Base-by-base conservation (phyloP, 2,888 invertebrate species). In the Drosophila kanekoi region DNA sequence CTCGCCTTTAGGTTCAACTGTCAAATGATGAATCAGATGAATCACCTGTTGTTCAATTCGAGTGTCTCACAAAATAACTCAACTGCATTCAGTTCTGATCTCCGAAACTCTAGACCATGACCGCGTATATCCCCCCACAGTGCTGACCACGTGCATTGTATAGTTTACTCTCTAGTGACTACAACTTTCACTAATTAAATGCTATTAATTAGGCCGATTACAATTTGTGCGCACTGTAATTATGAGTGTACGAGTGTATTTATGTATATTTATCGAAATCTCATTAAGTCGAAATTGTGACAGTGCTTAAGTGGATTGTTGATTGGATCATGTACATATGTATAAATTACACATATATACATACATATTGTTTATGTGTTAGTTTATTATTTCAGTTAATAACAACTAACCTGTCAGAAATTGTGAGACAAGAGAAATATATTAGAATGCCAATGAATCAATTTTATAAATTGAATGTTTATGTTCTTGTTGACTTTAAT, bases 101-200 rank as follows among this genome's bases (percentile, higher is more conserved):
- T 44, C 37, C 33, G 16, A 14, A 16, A 64, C 10, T 1, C 10
- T 20, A 9, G 49, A 48, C 53, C 58, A 51, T 75, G 54, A 52
- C 56, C 63, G 23, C 33, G 40, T 40, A 41, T 41, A 28, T 28
- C 2, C 35, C 11, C n/a, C 45, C 10, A 13, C 5, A 33, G 20
- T 32, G 45, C 20, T 41, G 18, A 18, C 13, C 35, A 37, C 35
- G 20, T 14, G 28, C 23, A 33, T 23, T 38, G 37, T 13, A 8
- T 37, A 35, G 2, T 38, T 10, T 38, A 9, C 64, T 49, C 63
- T 48, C 43, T 28, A 18, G n/a, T 35, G 38, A 20, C 37, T 20
- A 20, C 37, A 20, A 66, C 81, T 86, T 81, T 81, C 81, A 58
- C 80, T 70, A 54, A 79, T 54, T 69, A 64, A 74, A 35, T 45